Conservation (phyloP, 2,797 vertebrate species). For the Bradypodion pumilum region DNA sequence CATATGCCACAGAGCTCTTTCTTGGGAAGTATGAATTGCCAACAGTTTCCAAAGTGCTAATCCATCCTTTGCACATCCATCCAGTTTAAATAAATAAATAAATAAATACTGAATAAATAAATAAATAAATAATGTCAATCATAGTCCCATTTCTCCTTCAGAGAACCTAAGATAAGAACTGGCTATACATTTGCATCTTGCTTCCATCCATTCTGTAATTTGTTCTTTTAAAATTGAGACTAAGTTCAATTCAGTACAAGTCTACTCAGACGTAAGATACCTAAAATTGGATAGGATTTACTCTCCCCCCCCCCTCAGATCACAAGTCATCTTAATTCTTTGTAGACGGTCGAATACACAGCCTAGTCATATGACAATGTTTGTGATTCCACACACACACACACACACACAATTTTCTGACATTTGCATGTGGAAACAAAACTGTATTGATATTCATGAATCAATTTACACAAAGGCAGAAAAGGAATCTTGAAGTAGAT, state of each 20-base stretch:
- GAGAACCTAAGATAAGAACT: slow-evolving; percentile 11
- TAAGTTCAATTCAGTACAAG: too few species aligned
- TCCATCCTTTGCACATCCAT: not conserved
- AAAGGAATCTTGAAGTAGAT: too few species aligned
- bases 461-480: not conserved
- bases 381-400: not conserved
- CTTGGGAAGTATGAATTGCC: slow-evolving; percentile 23
- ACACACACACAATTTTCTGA: too few species aligned
- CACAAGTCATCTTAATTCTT: not conserved
- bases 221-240: too few species aligned
- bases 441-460: not conserved
- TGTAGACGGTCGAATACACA: too few species aligned
- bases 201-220: too few species aligned
- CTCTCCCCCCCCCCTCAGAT: too few species aligned
- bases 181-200: not conserved
- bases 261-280: too few species aligned
- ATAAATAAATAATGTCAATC: not conserved
- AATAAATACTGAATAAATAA: too few species aligned
- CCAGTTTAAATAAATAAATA: too few species aligned
- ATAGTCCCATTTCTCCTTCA: too few species aligned
- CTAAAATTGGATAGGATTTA: too few species aligned
- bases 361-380: not conserved
- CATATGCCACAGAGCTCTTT: slow-evolving; percentile 45
- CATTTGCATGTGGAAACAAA: not conserved
- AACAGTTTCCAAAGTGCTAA: slow-evolving; percentile 40